These are phyloP conservation scores for Meloidogyne floridensis DNA, from an alignment of 1,140 invertebrate genomes.

Conservation along the genomic window DNA sequence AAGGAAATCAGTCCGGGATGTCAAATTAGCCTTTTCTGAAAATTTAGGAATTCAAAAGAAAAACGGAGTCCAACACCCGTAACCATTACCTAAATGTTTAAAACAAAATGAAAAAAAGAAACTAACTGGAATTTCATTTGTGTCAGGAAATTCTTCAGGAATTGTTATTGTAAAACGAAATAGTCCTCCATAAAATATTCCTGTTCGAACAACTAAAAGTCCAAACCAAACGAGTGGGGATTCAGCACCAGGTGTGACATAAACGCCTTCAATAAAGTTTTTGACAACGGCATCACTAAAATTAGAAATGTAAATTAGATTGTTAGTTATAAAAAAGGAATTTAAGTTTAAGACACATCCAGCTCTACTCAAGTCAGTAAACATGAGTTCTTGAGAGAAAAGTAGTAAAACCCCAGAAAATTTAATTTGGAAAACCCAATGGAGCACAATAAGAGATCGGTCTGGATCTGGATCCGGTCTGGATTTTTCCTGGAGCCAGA, in stretches of 20 bases:
- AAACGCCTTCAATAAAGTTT: conserved; percentile 35
- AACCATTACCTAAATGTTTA: too few relatives aligned
- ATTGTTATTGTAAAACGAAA: conserved; percentile 33
- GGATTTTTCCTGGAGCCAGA: too few relatives aligned
- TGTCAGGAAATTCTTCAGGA: conserved; percentile 31
- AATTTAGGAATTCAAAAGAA: too few relatives aligned
- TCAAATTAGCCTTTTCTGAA: too few relatives aligned
- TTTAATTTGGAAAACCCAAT: too few relatives aligned
- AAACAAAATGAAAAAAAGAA: neutral
- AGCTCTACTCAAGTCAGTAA: too few relatives aligned
- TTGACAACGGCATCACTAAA: conserved; percentile 30
- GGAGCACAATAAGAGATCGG: too few relatives aligned
- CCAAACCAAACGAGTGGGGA: conserved; percentile 29
- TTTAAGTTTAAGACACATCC: neutral
- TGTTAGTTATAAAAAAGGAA: neutral
- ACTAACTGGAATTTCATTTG: conserved; percentile 16
- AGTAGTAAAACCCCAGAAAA: too few relatives aligned
- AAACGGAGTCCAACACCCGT: too few relatives aligned
- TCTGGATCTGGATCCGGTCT: too few relatives aligned
- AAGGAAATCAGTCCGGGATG: too few relatives aligned
- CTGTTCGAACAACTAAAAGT: conserved; percentile 27
- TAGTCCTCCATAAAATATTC: conserved; percentile 33
- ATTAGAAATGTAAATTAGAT: neutral
- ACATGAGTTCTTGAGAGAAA: too few relatives aligned
- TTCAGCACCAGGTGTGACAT: conserved; percentile 25